Evolutionary conservation across 1,140 invertebrate genomes (phyloP), one percentile per base, ranked within the genome.

Genomic region (Diabrotica undecimpunctata): DNA sequence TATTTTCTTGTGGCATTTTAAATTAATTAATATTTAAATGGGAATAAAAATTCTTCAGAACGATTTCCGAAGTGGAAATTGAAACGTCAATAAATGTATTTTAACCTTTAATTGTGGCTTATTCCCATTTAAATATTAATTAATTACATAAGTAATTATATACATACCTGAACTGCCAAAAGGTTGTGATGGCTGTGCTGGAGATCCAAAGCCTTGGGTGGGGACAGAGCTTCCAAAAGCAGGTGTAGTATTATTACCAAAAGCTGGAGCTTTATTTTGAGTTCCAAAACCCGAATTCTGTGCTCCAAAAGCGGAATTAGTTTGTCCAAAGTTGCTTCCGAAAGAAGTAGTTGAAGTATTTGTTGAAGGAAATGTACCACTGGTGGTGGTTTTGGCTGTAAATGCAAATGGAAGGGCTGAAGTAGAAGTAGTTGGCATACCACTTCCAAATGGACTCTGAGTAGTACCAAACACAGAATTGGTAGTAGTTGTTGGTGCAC

Each of bases 401-500:
- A 14, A 25, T 14, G 37, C 25, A 50, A 52, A 36, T 9, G 12
- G n/a, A 36, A 61, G 35, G n/a, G 41, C 25, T 14, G 50, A 51
- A 51, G 46, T 25, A 13, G 56, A n/a, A 7, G 39, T 11, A 7
- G 61, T 12, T 12, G 52, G 11, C 10, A 50, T 13, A 35, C 7
- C 54, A 56, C 37, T 46, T 8, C 55, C 13, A 9, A 56, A 53
- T 25, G 54, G 46, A 14, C 36, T 41, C 11, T 51, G 9, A 46
- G 53, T 7, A n/a, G 55, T 38, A 13, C 57, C 63, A 46, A 65
- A 65, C 10, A 56, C 10, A 10, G 39, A 25, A 59, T 41, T 56
- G 11, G 55, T 52, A 46, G 38, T 65, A 25, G 25, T 25, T 25
- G 25, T 25, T 25, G 8, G 59, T 51, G 25, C 25, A 25, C 25